Percentiles rank a stretch among this genome's conserved stretches.
These are phyloP conservation scores for Cabera pusaria DNA, from an alignment of 2,888 invertebrate species.

Conservation along the genomic window DNA sequence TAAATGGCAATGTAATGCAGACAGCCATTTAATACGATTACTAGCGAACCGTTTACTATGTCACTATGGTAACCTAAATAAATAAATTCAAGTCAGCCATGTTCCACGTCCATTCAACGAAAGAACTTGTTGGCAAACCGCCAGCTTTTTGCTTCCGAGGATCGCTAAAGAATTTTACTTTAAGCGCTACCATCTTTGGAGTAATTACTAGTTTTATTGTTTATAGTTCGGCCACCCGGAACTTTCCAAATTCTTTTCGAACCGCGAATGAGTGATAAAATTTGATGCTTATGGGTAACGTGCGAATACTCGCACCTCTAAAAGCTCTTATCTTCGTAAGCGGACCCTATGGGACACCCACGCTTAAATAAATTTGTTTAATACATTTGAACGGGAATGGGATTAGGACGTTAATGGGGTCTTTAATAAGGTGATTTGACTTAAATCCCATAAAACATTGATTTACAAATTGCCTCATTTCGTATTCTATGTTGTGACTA, in stretches of 20 bases:
- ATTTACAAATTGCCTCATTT: constrained; percentile 12
- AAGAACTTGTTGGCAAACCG: constrained; percentile 61
- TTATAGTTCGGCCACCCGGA: constrained; percentile 30
- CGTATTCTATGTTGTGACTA: constrained; percentile 4
- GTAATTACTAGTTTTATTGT: constrained; percentile 44
- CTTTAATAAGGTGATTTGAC: constrained; percentile 23
- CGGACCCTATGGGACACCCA: constrained; percentile 24
- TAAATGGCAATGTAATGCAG: constrained; percentile 30
- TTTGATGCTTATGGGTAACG: constrained; percentile 8
- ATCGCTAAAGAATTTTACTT: constrained; percentile 63
- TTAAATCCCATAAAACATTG: constrained; percentile 24
- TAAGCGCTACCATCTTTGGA: constrained; percentile 37
- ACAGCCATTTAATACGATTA: constrained; percentile 23
- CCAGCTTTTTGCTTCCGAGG: constrained; percentile 58
- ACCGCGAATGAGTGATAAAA: constrained; percentile 14
- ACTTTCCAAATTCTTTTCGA: constrained; percentile 22
- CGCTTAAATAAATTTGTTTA: constrained; percentile 25
- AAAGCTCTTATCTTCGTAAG: constrained; percentile 21
- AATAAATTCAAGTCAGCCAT: constrained; percentile 56
- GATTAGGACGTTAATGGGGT: constrained; percentile 19
- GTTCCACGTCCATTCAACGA: constrained; percentile 49
- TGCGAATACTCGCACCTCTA: constrained; percentile 11
- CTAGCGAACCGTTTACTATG: constrained; percentile 38
- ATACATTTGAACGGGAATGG: constrained; percentile 24
- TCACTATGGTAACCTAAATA: constrained; percentile 59